These are phyloP conservation scores for Desoria tigrina DNA, from an alignment of 2,888 invertebrate species.

Conservation along the genomic window DNA sequence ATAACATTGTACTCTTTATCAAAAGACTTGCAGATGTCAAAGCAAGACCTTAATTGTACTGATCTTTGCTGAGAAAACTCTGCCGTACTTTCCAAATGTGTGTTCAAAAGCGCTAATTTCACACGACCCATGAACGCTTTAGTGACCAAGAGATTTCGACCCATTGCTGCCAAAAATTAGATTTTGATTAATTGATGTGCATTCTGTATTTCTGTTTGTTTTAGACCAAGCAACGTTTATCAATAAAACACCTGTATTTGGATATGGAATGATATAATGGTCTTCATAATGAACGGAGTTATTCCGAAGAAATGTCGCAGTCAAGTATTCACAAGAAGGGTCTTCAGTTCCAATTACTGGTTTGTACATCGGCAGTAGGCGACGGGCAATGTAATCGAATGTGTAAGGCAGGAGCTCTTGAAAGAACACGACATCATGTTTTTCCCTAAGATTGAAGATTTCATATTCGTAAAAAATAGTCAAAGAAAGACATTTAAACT, in stretches of 20 bases:
- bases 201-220: neutral
- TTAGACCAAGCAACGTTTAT: neutral
- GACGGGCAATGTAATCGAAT: conserved; percentile 57
- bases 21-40: conserved; percentile 53
- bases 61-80: conserved; percentile 59
- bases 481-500: too few relatives aligned
- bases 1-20: conserved; percentile 58
- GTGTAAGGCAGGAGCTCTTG: conserved; percentile 63
- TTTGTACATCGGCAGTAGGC: conserved; percentile 57
- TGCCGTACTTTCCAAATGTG: conserved; percentile 64
- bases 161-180: conserved; percentile 57
- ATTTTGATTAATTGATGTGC: neutral
- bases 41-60: conserved; percentile 58
- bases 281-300: conserved; percentile 57
- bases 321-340: conserved; percentile 58
- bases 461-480: too few relatives aligned
- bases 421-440: conserved; percentile 63
- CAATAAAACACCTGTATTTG: conserved; percentile 54
- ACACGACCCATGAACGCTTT: conserved; percentile 57
- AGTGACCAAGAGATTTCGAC: conserved; percentile 60
- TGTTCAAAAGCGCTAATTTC: conserved; percentile 60
- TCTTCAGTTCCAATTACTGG: conserved; percentile 56
- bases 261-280: conserved; percentile 59
- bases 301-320: conserved; percentile 58
- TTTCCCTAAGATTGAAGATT: conserved; percentile 58